phyloP scores from a whole-genome alignment of 2,888 invertebrate species.

The Andrena flavipes region DNA sequence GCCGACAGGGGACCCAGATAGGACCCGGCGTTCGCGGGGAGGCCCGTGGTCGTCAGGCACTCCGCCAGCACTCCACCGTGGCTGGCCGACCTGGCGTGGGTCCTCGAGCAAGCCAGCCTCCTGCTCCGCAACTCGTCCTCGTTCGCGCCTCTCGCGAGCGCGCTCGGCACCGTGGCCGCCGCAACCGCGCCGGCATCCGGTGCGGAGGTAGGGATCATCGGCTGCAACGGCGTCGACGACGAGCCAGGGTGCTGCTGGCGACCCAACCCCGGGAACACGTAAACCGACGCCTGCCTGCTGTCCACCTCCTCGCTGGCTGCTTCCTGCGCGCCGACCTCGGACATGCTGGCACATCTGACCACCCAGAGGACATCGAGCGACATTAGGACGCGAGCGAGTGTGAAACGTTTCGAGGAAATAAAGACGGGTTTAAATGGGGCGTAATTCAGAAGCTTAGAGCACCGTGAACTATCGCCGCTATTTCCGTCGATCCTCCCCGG shows the following conservation, averaged over 20 bases:
- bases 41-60: constrained; percentile 81
- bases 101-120: constrained; percentile 71
- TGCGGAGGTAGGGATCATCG: background rate
- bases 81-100: constrained; percentile 93
- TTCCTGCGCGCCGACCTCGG: constrained; percentile 88
- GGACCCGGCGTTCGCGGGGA: constrained; percentile 47
- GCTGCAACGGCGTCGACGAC: constrained; percentile 38
- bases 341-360: constrained; percentile 89
- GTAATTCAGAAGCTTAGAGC: no score
- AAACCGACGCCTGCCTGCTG: constrained; percentile 77
- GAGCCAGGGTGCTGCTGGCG: constrained; percentile 69
- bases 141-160: constrained; percentile 45
- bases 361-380: background rate
- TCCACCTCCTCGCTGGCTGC: constrained; percentile 81
- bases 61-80: constrained; percentile 90
- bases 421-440: no score
- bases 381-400: background rate
- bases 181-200: constrained; percentile 30
- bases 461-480: no score
- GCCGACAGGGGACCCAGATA: constrained; percentile 70
- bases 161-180: constrained; percentile 40
- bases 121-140: constrained; percentile 54
- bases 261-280: constrained; percentile 80
- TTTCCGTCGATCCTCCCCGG: no score
- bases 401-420: no score